Percentiles rank a stretch among this genome's conserved stretches.
phyloP scores from a whole-genome alignment of 2,797 vertebrate genomes.

The Okamejei kenojei region DNA sequence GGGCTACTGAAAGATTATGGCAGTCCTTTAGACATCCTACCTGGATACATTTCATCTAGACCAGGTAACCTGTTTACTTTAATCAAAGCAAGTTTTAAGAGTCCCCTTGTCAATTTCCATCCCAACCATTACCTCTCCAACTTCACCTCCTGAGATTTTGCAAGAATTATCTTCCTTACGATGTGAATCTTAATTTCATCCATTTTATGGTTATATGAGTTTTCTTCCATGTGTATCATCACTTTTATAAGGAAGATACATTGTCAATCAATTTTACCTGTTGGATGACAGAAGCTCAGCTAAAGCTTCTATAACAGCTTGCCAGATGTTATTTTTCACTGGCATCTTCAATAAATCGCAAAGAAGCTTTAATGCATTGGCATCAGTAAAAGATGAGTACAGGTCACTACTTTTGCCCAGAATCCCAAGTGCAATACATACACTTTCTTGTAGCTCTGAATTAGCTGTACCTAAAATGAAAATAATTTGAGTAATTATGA shows the following conservation, averaged over 20 bases:
- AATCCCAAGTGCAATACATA: conserved; percentile 30
- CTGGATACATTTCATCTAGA: too few species aligned
- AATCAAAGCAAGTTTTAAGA: too few species aligned
- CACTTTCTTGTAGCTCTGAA: background rate
- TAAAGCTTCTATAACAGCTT: conserved; percentile 26
- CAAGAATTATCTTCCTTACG: too few species aligned
- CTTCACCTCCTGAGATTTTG: too few species aligned
- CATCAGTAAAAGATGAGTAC: background rate
- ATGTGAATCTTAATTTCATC: background rate
- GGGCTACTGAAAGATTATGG: too few species aligned
- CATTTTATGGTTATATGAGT: background rate
- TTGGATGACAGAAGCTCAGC: conserved; percentile 10
- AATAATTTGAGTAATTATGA: background rate
- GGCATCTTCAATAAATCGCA: conserved; percentile 10
- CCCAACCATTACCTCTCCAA: too few species aligned
- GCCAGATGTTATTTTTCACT: conserved; percentile 12
- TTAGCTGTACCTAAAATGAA: background rate
- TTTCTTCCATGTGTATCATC: background rate
- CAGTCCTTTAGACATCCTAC: too few species aligned
- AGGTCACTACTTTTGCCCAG: conserved; percentile 1
- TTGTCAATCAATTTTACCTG: conserved; percentile 20
- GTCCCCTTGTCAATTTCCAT: too few species aligned
- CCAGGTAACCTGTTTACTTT: too few species aligned
- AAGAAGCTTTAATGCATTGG: conserved; percentile 10
- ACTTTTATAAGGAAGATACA: background rate